phyloP scores from a whole-genome alignment of 2,888 invertebrate genomes.

The Andricus quercusramuli region DNA sequence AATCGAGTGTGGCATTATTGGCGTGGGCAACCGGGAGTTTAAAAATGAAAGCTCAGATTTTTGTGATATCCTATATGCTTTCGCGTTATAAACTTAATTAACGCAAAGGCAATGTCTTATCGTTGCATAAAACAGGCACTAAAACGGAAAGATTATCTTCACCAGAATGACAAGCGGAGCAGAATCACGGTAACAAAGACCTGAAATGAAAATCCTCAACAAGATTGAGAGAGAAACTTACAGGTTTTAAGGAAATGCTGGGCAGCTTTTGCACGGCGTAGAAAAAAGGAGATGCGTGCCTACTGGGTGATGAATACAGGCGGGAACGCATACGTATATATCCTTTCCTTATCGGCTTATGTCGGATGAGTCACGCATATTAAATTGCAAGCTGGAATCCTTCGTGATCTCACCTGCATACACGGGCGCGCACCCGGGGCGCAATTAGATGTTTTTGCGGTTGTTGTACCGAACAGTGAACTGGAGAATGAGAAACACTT shows the following conservation, averaged over 20 bases:
- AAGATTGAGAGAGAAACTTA: not conserved
- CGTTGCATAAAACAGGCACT: not conserved
- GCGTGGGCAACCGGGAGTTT: not conserved
- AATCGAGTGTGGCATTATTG: too few species aligned
- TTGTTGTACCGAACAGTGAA: not conserved
- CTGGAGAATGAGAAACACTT: conserved; percentile 1
- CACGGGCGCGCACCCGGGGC: not conserved
- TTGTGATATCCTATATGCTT: not conserved
- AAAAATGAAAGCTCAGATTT: too few species aligned
- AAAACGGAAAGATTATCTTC: not conserved
- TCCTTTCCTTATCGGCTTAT: not conserved
- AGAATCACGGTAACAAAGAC: not conserved
- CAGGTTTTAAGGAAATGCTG: too few species aligned
- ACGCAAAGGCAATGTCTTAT: not conserved
- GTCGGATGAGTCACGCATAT: not conserved
- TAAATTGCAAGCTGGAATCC: not conserved
- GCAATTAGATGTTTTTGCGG: not conserved
- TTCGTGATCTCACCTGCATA: not conserved
- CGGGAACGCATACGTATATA: not conserved
- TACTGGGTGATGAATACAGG: not conserved
- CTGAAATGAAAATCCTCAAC: not conserved
- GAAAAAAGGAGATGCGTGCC: not conserved
- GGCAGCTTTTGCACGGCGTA: not conserved
- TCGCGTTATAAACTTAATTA: not conserved
- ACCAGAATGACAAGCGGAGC: conserved; percentile 1